Conservation (phyloP, 2,113 vertebrate genomes). For the Poeciliopsis turrubarensis region DNA sequence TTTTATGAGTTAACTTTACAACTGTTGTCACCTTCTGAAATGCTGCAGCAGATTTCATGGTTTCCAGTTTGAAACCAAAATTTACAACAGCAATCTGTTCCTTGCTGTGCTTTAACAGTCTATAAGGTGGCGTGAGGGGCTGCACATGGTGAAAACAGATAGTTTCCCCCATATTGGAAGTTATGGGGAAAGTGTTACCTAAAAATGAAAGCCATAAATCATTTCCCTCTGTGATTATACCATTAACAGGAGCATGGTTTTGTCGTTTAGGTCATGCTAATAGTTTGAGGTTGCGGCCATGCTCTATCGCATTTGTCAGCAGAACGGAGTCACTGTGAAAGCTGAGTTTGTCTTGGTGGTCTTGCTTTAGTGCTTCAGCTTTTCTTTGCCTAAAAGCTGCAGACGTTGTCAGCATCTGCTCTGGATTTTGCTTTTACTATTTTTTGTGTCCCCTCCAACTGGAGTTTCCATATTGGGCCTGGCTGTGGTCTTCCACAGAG, state of each 20-base stretch:
- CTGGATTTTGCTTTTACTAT: conserved; percentile 45
- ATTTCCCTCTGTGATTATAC: conserved; percentile 76
- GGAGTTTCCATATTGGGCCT: conserved; percentile 83
- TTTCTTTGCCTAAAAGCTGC: conserved; percentile 48
- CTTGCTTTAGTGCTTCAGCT: conserved; percentile 41
- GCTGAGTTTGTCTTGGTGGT: conserved; percentile 64
- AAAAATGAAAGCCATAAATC: conserved; percentile 85
- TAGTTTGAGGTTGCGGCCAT: conserved; percentile 74
- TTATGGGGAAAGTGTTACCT: conserved; percentile 78
- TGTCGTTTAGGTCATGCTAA: conserved; percentile 81
- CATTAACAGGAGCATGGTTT: conserved; percentile 82
- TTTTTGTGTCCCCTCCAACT: conserved; percentile 66
- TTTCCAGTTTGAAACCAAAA: conserved; percentile 78
- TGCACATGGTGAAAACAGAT: conserved; percentile 80
- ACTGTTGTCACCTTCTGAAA: conserved; percentile 64
- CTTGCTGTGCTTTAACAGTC: conserved; percentile 81
- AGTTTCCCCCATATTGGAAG: conserved; percentile 79
- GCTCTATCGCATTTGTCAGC: conserved; percentile 51
- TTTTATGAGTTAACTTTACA: conserved; percentile 60
- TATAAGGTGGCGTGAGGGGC: conserved; percentile 73
- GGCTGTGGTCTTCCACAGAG: conserved; percentile 83
- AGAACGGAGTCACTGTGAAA: conserved; percentile 53
- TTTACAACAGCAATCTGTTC: conserved; percentile 83
- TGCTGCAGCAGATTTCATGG: conserved; percentile 64
- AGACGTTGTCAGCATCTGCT: conserved; percentile 80